These are phyloP conservation scores for Ectemnius lituratus DNA, from an alignment of 2,888 invertebrate genomes.

Conservation along the genomic window DNA sequence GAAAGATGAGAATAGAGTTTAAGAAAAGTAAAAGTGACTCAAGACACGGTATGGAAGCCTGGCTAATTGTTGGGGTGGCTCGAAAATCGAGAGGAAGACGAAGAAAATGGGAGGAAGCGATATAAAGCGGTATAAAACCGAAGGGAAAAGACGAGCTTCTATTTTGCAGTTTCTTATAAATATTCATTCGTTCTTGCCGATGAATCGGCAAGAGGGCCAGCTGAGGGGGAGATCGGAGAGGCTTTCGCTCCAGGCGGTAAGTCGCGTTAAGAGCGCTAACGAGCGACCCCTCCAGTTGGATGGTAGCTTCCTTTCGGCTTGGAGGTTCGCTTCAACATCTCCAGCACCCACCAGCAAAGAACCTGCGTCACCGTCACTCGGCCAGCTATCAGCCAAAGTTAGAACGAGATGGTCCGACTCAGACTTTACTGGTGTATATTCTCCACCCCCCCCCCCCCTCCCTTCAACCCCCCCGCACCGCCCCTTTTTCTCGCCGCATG, in stretches of 20 bases:
- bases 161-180: conserved; percentile 77
- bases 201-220: conserved; percentile 65
- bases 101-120: conserved; percentile 28
- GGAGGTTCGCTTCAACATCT: conserved; percentile 33
- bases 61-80: too few relatives aligned
- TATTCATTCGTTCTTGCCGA: conserved; percentile 74
- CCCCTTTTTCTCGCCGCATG: conserved; percentile 53
- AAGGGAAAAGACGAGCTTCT: conserved; percentile 60
- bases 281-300: conserved; percentile 71
- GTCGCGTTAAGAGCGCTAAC: conserved; percentile 77
- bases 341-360: neutral
- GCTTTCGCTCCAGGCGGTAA: conserved; percentile 75
- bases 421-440: too few relatives aligned
- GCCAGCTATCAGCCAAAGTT: too few relatives aligned
- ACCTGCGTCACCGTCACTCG: too few relatives aligned
- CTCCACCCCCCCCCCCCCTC: neutral
- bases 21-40: too few relatives aligned
- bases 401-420: neutral
- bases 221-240: conserved; percentile 47
- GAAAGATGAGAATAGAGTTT: conserved; percentile 9
- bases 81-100: conserved; percentile 25
- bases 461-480: conserved; percentile 31
- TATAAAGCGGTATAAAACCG: conserved; percentile 21
- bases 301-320: conserved; percentile 51
- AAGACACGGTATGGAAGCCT: too few relatives aligned